Conservation (phyloP, 2,113 vertebrate genomes). For the Plecturocebus donacophilus region DNA sequence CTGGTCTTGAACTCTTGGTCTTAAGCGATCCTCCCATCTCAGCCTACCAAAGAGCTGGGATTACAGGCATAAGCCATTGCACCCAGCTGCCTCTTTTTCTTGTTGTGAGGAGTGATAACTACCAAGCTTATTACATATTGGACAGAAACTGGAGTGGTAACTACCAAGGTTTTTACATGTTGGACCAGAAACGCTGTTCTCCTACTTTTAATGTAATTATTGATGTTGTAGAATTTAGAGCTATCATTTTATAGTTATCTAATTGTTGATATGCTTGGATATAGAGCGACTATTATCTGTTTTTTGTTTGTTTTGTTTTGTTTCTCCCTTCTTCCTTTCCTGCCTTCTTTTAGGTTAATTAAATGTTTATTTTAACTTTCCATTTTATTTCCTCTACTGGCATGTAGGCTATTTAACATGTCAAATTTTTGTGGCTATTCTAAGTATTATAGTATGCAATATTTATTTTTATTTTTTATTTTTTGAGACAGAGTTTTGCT, state of each 20-base stretch:
- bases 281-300: neutral
- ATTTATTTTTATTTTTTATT: too few species aligned
- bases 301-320: neutral
- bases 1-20: too few species aligned
- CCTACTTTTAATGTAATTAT: neutral
- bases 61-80: too few species aligned
- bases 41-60: too few species aligned
- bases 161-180: neutral
- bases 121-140: neutral
- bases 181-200: neutral
- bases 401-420: neutral
- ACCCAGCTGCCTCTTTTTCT: neutral
- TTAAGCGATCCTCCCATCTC: too few species aligned
- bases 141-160: neutral
- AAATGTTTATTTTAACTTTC: neutral
- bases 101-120: neutral
- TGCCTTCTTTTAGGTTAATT: neutral
- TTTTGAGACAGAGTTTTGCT: too few species aligned
- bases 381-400: neutral
- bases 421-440: neutral
- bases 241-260: neutral
- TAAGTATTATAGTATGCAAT: too few species aligned
- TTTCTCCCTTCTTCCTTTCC: neutral
- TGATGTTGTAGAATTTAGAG: neutral
- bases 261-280: neutral